A percentile compares a stretch with the other conserved stretches of the same genome.
Conservation (phyloP, 2,888 invertebrate species). For the Volucella inanis region DNA sequence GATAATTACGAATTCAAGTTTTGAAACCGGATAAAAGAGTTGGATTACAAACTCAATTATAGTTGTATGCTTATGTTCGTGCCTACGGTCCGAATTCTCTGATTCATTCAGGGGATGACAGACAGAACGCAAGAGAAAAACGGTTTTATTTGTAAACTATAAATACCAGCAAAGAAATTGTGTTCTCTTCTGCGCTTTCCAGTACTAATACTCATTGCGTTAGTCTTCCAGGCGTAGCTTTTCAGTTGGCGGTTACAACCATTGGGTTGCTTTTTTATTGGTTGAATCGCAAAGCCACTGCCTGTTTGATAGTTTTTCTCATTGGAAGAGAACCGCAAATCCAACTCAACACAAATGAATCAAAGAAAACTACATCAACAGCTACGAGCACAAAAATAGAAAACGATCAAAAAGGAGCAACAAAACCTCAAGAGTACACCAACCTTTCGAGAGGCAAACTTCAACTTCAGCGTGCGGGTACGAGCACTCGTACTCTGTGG, state of each 20-base stretch:
- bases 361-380: conserved; percentile 46
- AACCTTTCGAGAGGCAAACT: conserved; percentile 67
- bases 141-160: conserved; percentile 68
- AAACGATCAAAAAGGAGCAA: conserved; percentile 35
- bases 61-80: background rate
- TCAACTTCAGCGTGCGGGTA: conserved; percentile 8
- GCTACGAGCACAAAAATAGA: background rate
- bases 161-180: background rate
- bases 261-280: conserved; percentile 68
- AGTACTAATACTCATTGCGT: conserved; percentile 33
- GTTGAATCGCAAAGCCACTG: conserved; percentile 66
- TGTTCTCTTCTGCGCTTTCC: conserved; percentile 47
- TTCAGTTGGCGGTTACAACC: conserved; percentile 50
- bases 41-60: conserved; percentile 32
- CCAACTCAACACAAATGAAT: conserved; percentile 33
- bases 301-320: conserved; percentile 65
- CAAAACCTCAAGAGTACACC: conserved; percentile 66
- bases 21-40: conserved; percentile 36
- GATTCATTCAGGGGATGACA: conserved; percentile 9
- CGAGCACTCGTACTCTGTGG: conserved; percentile 13
- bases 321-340: conserved; percentile 74
- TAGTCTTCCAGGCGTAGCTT: conserved; percentile 53
- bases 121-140: conserved; percentile 47
- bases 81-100: background rate
- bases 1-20: background rate